phyloP scores from a whole-genome alignment of 2,113 vertebrate species.

The Vanacampus margaritifer region DNA sequence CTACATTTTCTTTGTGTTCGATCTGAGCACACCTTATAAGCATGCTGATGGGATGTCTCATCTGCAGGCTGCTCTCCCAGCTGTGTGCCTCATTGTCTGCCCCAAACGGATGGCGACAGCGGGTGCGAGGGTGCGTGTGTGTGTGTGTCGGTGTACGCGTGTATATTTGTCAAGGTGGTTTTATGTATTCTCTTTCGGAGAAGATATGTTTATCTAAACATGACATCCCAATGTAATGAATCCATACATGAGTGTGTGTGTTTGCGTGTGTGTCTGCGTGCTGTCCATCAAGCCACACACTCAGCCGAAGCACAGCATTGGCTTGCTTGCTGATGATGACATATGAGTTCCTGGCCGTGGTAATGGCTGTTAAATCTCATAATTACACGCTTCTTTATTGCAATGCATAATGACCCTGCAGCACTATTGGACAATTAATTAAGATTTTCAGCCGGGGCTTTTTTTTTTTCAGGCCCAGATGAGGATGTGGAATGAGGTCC shows the following conservation, averaged over 20 bases:
- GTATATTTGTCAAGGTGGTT: not conserved
- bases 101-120: slow-evolving; percentile 80
- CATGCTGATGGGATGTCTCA: slow-evolving; percentile 94
- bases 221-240: slow-evolving; percentile 2
- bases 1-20: slow-evolving; percentile 3
- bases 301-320: slow-evolving; percentile 85
- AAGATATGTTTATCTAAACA: not conserved
- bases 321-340: slow-evolving; percentile 98
- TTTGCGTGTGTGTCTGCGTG: slow-evolving; percentile 30
- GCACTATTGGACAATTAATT: slow-evolving; percentile 99
- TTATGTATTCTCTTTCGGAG: not conserved
- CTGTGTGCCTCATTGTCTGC: slow-evolving; percentile 86
- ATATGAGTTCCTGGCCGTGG: slow-evolving; percentile 99
- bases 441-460: slow-evolving; percentile 99
- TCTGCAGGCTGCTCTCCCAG: slow-evolving; percentile 95
- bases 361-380: slow-evolving; percentile 99
- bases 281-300: slow-evolving; percentile 64
- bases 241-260: slow-evolving; percentile 20
- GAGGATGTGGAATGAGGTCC: slow-evolving; percentile 96
- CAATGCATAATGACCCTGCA: slow-evolving; percentile 99
- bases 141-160: not conserved
- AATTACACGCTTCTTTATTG: slow-evolving; percentile 99
- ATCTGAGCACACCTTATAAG: slow-evolving; percentile 1
- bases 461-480: slow-evolving; percentile 83
- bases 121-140: slow-evolving; percentile 1